Evolutionary conservation across 2,797 vertebrate species (phyloP), one percentile per base, ranked within the genome.

Genomic region (Philypnodon macrostomus): DNA sequence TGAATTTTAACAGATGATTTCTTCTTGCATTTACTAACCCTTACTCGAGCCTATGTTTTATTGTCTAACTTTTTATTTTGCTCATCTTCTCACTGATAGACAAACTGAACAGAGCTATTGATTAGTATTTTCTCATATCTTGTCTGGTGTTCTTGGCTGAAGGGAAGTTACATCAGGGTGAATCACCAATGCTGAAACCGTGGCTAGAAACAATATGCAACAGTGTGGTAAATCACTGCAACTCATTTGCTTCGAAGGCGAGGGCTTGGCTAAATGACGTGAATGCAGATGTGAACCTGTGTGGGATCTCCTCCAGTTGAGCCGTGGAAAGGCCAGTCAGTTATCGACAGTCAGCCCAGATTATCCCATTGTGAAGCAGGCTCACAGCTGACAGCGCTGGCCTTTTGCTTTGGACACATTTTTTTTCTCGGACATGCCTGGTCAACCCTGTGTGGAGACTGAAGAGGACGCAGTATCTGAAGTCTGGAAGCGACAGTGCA

Each of bases 1-100:
- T 90, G 86, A 94, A 93, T 93, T 95, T 92, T 87, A 84, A 89
- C 90, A 92, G 92, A 90, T 92, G 91, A 95, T 94, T 93, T 94
- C 93, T 93, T 86, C 80, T 74, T 81, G 83, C 75, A 75, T 87
- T 87, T 80, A 75, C 75, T 81, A 68, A 77, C 63, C 73, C 79
- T 73, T 71, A 89, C 86, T 65, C 49, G 57, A 58, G 70, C 70
- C 63, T 75, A 70, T 65, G 58, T 73, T 77, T 35, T 18, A 34
- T 68, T 66, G 26, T 44, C 41, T 61, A 44, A 67, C 48, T 70
- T 65, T 79, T 62, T 40, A 70, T 71, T 75, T 71, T 53, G 10
- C 39, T 30, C 17, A 66, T 64, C 44, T 68, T 67, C 58, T 41
- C 47, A 66, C 42, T 52, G 37, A 64, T 35, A 52, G 64, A 70